Evolutionary conservation across 2,797 vertebrate species (phyloP).

Genomic region (Lateolabrax maculatus): DNA sequence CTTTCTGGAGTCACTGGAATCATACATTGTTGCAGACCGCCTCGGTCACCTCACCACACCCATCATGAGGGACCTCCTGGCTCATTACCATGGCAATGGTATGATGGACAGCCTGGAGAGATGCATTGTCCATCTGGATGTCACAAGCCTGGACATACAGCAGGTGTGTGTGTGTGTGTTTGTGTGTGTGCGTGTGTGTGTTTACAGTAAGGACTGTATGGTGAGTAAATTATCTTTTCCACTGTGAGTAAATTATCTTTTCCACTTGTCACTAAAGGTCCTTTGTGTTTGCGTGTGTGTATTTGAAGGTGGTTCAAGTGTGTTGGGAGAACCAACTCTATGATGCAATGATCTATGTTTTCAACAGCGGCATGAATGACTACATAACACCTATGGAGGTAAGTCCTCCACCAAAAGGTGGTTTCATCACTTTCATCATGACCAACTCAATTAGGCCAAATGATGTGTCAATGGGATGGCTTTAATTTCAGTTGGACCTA

Average conservation of each 20-base stretch:
- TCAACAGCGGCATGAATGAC: constrained; percentile 97
- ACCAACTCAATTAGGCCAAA: neutral
- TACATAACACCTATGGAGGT: constrained; percentile 98
- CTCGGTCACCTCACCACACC: constrained; percentile 93
- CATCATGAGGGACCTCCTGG: constrained; percentile 94
- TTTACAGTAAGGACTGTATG: neutral
- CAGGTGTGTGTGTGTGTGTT: constrained; percentile 88
- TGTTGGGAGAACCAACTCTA: constrained; percentile 96
- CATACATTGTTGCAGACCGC: constrained; percentile 93
- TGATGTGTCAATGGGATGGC: neutral
- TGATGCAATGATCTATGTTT: constrained; percentile 98
- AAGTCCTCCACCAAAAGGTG: constrained; percentile 29
- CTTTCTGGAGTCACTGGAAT: constrained; percentile 95
- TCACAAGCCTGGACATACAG: constrained; percentile 97
- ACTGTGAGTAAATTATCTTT: neutral
- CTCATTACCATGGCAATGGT: constrained; percentile 94
- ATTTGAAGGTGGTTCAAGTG: constrained; percentile 91
- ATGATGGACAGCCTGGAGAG: constrained; percentile 96
- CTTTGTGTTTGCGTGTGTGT: constrained; percentile 55
- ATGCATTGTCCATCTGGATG: constrained; percentile 96
- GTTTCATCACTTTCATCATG: neutral
- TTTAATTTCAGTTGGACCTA: neutral
- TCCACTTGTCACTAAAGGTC: neutral
- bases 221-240: neutral
- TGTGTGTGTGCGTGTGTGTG: constrained; percentile 76